Conservation (phyloP, 2,888 invertebrate genomes). For the Torymus auratus region DNA sequence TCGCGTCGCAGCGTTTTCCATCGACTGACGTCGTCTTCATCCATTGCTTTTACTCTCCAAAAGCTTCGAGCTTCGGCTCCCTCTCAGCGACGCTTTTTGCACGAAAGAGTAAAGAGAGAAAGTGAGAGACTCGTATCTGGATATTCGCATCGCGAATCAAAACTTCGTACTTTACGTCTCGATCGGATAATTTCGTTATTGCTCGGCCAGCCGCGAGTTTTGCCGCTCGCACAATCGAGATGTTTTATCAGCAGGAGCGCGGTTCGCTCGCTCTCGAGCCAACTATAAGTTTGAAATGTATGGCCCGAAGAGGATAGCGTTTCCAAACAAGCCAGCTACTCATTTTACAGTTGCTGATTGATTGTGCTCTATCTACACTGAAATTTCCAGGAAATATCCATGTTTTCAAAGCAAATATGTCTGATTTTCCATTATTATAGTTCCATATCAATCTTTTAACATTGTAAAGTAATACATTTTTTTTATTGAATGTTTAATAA, state of each 20-base stretch:
- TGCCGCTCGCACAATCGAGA: slow-evolving; percentile 20
- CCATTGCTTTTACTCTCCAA: slow-evolving; percentile 19
- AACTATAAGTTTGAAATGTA: slow-evolving; percentile 4
- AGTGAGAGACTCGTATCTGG: slow-evolving; percentile 20
- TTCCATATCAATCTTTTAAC: too few species aligned
- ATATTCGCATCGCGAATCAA: slow-evolving; percentile 40
- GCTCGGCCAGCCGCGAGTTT: slow-evolving; percentile 2
- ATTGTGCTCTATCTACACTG: not conserved
- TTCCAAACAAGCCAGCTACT: not conserved
- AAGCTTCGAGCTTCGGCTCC: not conserved
- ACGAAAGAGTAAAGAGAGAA: too few species aligned
- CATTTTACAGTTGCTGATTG: slow-evolving; percentile 12
- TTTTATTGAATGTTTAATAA: too few species aligned
- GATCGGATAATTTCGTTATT: slow-evolving; percentile 53
- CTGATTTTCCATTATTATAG: too few species aligned
- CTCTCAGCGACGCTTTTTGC: slow-evolving; percentile 10
- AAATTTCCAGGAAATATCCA: not conserved
- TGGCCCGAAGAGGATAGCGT: too few species aligned
- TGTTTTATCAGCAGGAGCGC: slow-evolving; percentile 33
- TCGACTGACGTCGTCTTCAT: slow-evolving; percentile 18
- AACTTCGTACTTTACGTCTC: slow-evolving; percentile 48
- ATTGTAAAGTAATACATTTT: too few species aligned
- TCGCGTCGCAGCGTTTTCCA: slow-evolving; percentile 25
- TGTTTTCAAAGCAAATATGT: too few species aligned
- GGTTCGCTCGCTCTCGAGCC: not conserved